phyloP scores from a whole-genome alignment of 92 coral and sea anemone species.

The Porites rus region DNA sequence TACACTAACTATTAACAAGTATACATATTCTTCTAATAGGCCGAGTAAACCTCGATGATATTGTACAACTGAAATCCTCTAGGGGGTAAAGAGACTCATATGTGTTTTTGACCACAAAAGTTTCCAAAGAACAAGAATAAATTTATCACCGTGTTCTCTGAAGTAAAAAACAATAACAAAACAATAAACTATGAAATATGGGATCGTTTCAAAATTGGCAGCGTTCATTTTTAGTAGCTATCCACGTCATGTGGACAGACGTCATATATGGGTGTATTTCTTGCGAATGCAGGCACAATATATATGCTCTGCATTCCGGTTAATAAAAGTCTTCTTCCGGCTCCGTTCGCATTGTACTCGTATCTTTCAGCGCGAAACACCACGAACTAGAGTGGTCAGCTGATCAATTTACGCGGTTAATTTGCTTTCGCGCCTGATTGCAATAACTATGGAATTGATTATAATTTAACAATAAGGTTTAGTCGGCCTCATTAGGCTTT shows the following conservation, averaged over 20 bases:
- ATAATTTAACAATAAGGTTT: background rate
- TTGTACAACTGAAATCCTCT: background rate
- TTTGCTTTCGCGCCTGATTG: background rate
- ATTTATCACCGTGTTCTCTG: too few species aligned
- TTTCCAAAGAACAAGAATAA: background rate
- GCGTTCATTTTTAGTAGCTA: background rate
- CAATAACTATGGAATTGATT: background rate
- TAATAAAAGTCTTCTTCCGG: background rate
- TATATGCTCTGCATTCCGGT: background rate
- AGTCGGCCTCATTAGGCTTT: background rate
- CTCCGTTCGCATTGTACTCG: background rate
- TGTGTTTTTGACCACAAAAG: background rate
- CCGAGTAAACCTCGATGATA: background rate
- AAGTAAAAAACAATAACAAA: too few species aligned
- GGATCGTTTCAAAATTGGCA: background rate
- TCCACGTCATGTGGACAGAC: too few species aligned
- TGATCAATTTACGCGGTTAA: conserved; percentile 12
- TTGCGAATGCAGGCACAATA: background rate
- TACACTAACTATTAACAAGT: too few species aligned
- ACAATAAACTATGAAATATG: background rate
- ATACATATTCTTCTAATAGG: too few species aligned
- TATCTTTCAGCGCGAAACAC: background rate
- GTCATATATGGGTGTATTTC: background rate
- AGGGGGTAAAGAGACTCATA: background rate
- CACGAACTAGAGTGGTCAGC: background rate